Percentiles rank a stretch among this genome's conserved stretches.
Evolutionary conservation across 1,140 invertebrate genomes (phyloP).

Genomic region (Musca vetustissima): DNA sequence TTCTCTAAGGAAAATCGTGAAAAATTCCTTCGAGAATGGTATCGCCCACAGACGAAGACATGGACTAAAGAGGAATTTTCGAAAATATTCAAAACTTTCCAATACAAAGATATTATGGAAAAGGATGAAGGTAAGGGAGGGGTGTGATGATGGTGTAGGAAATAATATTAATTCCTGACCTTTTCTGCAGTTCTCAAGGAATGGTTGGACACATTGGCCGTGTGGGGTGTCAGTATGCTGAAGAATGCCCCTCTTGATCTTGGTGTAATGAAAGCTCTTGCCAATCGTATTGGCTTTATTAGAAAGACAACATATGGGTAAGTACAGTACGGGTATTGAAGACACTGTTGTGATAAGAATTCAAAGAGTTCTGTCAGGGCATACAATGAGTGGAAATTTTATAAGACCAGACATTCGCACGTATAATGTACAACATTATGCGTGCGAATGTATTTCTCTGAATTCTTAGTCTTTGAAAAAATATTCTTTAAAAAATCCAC

Average conservation of each 20-base stretch:
- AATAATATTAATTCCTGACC: constrained; percentile 20
- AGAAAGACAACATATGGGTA: constrained; percentile 67
- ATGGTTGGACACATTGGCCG: constrained; percentile 63
- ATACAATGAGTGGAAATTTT: too few species aligned
- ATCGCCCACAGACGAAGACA: constrained; percentile 57
- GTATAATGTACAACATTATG: too few species aligned
- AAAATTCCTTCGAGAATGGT: constrained; percentile 57
- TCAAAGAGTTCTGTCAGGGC: too few species aligned
- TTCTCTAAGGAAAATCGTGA: constrained; percentile 59
- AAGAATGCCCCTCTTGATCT: constrained; percentile 59
- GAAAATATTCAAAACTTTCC: constrained; percentile 58
- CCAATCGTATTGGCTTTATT: constrained; percentile 65
- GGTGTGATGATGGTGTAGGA: neutral
- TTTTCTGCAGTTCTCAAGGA: constrained; percentile 54
- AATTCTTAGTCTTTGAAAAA: too few species aligned
- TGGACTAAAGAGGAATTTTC: constrained; percentile 62
- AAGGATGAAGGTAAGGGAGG: constrained; percentile 49
- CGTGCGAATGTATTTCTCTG: too few species aligned
- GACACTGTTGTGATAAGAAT: too few species aligned
- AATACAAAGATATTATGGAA: constrained; percentile 60
- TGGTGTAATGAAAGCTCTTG: constrained; percentile 60
- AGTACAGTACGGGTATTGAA: too few species aligned
- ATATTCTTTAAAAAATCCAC: too few species aligned
- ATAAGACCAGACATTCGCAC: too few species aligned
- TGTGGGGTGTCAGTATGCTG: constrained; percentile 63